Evolutionary conservation across 2,888 invertebrate species (phyloP).

Genomic region (Phengaris arion): DNA sequence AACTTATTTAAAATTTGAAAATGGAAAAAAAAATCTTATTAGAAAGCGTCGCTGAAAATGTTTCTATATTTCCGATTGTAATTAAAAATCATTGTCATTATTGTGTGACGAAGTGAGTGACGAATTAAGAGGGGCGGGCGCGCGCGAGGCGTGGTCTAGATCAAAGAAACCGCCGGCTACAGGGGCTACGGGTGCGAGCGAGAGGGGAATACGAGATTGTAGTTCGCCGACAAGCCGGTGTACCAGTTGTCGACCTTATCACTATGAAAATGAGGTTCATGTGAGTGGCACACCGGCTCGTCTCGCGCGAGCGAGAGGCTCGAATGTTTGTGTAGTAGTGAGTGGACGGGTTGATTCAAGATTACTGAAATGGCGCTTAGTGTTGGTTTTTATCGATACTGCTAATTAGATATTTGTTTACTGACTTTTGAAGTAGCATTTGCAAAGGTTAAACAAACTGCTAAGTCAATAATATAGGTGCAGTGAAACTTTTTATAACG

Average conservation of each 20-base stretch:
- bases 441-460: not conserved
- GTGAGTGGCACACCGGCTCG: not conserved
- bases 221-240: not conserved
- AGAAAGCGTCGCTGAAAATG: slow-evolving; percentile 32
- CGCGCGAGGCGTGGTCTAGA: slow-evolving; percentile 62
- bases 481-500: too few species aligned
- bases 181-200: slow-evolving; percentile 41
- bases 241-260: not conserved
- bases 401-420: slow-evolving; percentile 33
- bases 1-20: slow-evolving; percentile 6
- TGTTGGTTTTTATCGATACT: slow-evolving; percentile 45
- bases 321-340: slow-evolving; percentile 58
- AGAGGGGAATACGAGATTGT: slow-evolving; percentile 43
- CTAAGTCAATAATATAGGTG: not conserved
- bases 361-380: slow-evolving; percentile 65
- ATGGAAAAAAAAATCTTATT: slow-evolving; percentile 28
- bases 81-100: slow-evolving; percentile 76
- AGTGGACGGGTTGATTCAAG: slow-evolving; percentile 75
- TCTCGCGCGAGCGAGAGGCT: slow-evolving; percentile 37
- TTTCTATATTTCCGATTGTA: slow-evolving; percentile 54
- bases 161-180: slow-evolving; percentile 67
- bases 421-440: slow-evolving; percentile 4
- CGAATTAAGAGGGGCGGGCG: slow-evolving; percentile 49
- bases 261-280: not conserved
- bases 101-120: slow-evolving; percentile 69